Evolutionary conservation across 1,140 invertebrate species (phyloP).

Genomic region (Brachystomella parvula): DNA sequence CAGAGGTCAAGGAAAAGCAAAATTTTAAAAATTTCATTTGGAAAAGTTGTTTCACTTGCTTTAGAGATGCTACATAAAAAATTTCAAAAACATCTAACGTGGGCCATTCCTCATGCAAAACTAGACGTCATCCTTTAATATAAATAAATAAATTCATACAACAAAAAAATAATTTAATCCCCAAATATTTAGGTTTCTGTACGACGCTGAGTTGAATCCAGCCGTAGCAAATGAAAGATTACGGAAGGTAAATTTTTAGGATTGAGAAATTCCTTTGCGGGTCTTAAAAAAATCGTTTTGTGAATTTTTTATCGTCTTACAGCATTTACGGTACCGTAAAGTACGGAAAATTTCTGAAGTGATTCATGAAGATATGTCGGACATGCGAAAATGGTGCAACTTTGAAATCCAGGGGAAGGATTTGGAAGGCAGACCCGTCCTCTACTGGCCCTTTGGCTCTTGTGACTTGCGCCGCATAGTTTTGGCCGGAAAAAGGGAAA

Average conservation of each 20-base stretch:
- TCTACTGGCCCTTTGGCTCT: not conserved
- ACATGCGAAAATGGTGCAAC: conserved; percentile 5
- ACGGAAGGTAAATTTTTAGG: not conserved
- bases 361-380: not conserved
- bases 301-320: not conserved
- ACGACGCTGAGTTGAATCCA: not conserved
- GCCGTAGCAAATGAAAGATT: not conserved
- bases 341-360: not conserved
- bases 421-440: not conserved
- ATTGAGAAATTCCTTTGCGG: not conserved
- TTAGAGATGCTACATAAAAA: too few species aligned
- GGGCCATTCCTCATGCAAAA: too few species aligned
- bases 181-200: not conserved
- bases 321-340: not conserved
- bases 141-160: too few species aligned
- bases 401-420: not conserved
- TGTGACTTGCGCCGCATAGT: not conserved
- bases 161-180: too few species aligned
- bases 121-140: too few species aligned
- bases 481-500: not conserved
- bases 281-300: not conserved
- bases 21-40: too few species aligned
- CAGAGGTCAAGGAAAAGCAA: too few species aligned
- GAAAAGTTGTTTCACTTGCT: too few species aligned
- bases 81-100: too few species aligned